Conservation (phyloP, 2,113 vertebrate genomes). For the Bos javanicus region DNA sequence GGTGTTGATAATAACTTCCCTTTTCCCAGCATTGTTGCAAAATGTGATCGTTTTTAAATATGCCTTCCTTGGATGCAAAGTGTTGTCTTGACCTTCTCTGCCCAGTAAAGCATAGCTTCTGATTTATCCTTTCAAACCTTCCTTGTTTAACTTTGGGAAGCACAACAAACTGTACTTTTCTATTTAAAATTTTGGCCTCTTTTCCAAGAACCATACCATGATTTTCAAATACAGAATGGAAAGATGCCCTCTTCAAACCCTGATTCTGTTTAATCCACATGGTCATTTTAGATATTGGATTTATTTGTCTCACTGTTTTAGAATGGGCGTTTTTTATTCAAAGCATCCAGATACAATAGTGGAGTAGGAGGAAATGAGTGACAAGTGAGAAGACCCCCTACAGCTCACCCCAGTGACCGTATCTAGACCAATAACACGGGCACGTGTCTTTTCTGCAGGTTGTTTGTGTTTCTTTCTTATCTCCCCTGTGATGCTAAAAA, state of each 20-base stretch:
- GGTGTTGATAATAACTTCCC: slow-evolving; percentile 48
- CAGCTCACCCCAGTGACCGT: background rate
- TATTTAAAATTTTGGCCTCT: background rate
- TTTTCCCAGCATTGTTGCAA: slow-evolving; percentile 59
- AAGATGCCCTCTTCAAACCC: background rate
- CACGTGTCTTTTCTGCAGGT: background rate
- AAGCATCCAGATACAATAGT: background rate
- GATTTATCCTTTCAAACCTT: background rate
- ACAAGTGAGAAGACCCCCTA: background rate
- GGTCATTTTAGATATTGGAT: background rate
- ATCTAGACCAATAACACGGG: background rate
- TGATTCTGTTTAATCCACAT: background rate
- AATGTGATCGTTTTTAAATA: slow-evolving; percentile 32
- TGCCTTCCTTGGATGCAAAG: slow-evolving; percentile 30
- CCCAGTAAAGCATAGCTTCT: background rate
- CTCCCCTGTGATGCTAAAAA: slow-evolving; percentile 32
- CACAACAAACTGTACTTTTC: background rate
- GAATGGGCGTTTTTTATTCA: background rate
- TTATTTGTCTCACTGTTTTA: background rate
- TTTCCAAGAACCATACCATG: background rate
- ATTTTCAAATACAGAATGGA: background rate
- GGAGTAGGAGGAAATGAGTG: background rate
- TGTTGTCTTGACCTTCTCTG: background rate
- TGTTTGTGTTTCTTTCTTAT: background rate
- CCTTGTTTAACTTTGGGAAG: background rate